A percentile compares a stretch with the other conserved stretches of the same genome.
Conservation (phyloP, 2,888 invertebrate genomes). For the Eurytoma adleriae region DNA sequence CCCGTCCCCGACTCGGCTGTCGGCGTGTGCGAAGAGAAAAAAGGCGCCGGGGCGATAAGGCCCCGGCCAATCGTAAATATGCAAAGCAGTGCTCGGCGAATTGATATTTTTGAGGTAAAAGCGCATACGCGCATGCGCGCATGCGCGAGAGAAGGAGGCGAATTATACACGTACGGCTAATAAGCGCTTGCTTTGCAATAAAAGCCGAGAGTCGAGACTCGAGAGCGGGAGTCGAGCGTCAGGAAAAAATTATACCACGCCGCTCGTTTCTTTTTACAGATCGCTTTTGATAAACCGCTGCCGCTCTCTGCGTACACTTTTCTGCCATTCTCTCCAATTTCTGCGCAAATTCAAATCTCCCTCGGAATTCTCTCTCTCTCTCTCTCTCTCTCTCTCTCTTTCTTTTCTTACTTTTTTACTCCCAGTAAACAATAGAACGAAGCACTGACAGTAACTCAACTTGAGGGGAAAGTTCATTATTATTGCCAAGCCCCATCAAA, state of each 20-base stretch:
- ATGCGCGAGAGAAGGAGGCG: constrained; percentile 10
- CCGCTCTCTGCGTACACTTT: constrained; percentile 29
- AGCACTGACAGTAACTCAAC: too few relatives aligned
- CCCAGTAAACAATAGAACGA: too few relatives aligned
- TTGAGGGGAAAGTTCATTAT: too few relatives aligned
- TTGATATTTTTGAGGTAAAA: constrained; percentile 56
- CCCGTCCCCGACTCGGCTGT: background rate
- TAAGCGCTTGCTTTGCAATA: background rate
- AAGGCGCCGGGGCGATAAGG: constrained; percentile 49
- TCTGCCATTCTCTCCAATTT: constrained; percentile 40
- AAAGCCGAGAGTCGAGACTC: too few relatives aligned
- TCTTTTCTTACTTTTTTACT: too few relatives aligned
- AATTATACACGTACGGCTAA: constrained; percentile 5
- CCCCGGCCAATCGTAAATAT: constrained; percentile 55
- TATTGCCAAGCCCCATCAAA: background rate
- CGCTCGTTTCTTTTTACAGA: constrained; percentile 10
- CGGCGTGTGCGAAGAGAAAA: constrained; percentile 48
- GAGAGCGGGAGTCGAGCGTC: background rate
- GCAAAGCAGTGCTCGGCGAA: constrained; percentile 47
- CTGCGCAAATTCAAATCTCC: constrained; percentile 16
- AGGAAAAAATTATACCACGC: constrained; percentile 13
- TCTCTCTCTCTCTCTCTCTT: too few relatives aligned
- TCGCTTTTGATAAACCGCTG: constrained; percentile 49
- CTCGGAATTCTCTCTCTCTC: constrained; percentile 27
- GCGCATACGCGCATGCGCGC: constrained; percentile 3